These are phyloP conservation scores for Corythucha ciliata DNA, from an alignment of 2,888 invertebrate species.

Conservation along the genomic window DNA sequence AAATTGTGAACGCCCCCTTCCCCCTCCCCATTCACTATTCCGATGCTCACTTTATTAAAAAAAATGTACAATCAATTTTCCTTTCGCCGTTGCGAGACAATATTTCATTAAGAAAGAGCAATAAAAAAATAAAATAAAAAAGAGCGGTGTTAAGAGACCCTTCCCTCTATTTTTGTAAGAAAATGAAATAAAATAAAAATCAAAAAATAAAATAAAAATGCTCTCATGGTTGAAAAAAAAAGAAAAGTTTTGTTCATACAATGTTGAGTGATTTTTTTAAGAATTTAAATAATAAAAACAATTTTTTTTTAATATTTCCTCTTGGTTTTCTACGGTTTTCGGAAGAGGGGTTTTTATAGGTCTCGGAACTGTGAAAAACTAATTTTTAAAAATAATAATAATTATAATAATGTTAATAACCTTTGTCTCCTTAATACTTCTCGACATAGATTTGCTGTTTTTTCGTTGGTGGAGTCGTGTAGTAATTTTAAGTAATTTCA, in stretches of 20 bases:
- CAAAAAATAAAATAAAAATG: constrained; percentile 28
- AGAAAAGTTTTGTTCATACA: constrained; percentile 14
- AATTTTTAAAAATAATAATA: too few relatives aligned
- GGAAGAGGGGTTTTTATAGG: constrained; percentile 1
- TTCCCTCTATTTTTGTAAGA: constrained; percentile 37
- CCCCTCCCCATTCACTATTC: constrained; percentile 5
- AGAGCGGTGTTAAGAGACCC: constrained; percentile 33
- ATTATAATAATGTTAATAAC: too few relatives aligned
- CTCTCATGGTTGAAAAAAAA: constrained; percentile 15
- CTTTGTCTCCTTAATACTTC: constrained; percentile 27
- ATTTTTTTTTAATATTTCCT: not conserved
- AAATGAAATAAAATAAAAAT: constrained; percentile 32
- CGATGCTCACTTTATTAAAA: too few relatives aligned
- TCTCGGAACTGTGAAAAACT: not conserved
- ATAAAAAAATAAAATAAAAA: too few relatives aligned
- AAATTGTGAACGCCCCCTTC: not conserved
- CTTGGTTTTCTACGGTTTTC: not conserved
- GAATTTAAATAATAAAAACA: not conserved
- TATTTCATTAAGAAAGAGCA: constrained; percentile 34
- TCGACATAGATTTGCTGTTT: constrained; percentile 22
- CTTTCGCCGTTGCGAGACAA: constrained; percentile 35
- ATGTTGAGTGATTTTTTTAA: constrained; percentile 4
- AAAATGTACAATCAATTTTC: constrained; percentile 29
- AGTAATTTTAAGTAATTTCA: constrained; percentile 30
- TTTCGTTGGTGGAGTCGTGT: constrained; percentile 30